A percentile compares a stretch with the other conserved stretches of the same genome.
These are phyloP conservation scores for Phrynocephalus versicolor DNA, from an alignment of 2,113 vertebrate genomes.

Conservation along the genomic window DNA sequence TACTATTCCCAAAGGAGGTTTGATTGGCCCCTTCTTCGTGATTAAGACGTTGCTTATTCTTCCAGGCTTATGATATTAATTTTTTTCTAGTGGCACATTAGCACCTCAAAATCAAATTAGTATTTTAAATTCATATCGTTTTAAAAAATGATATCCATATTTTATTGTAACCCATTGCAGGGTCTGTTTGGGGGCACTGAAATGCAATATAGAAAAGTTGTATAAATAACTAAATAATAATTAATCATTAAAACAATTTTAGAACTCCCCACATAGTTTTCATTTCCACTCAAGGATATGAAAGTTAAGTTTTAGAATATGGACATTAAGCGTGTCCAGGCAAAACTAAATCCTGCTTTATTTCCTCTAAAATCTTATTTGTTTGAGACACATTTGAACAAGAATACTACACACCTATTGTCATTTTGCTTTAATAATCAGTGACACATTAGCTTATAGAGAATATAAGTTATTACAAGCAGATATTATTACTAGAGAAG, in stretches of 20 bases:
- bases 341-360: slow-evolving; percentile 15
- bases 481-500: no score
- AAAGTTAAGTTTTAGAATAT: background rate
- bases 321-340: background rate
- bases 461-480: slow-evolving; percentile 3
- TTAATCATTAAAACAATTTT: background rate
- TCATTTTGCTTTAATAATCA: slow-evolving; percentile 18
- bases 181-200: background rate
- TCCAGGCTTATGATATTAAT: background rate
- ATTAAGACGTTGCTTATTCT: background rate
- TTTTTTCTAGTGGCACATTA: background rate
- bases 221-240: background rate
- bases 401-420: background rate
- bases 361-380: slow-evolving; percentile 12
- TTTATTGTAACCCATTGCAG: background rate
- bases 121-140: no score
- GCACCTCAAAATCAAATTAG: no score
- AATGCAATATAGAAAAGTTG: background rate
- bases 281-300: background rate
- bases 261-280: background rate
- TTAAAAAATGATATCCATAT: background rate
- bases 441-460: slow-evolving; percentile 21
- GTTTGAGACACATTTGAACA: slow-evolving; percentile 4
- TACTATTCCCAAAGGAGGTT: background rate
- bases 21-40: background rate